Percentiles rank a stretch among this genome's conserved stretches.
These are phyloP conservation scores for Phengaris alcon DNA, from an alignment of 2,888 invertebrate genomes.

Conservation along the genomic window DNA sequence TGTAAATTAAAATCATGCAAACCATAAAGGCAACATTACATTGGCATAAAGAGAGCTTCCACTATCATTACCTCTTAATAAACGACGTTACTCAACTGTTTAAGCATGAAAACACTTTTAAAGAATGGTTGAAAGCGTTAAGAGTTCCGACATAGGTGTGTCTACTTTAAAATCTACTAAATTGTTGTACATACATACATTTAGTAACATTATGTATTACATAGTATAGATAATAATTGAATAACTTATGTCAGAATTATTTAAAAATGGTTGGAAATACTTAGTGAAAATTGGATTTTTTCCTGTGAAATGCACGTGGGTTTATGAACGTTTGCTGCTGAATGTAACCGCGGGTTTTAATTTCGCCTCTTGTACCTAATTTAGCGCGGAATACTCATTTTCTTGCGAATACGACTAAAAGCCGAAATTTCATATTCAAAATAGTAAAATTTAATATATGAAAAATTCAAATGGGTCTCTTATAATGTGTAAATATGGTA, in stretches of 20 bases:
- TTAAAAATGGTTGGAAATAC: too few relatives aligned
- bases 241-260: neutral
- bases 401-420: neutral
- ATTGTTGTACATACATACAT: too few relatives aligned
- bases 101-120: conserved; percentile 15
- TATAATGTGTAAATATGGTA: too few relatives aligned
- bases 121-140: conserved; percentile 11
- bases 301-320: conserved; percentile 8
- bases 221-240: too few relatives aligned
- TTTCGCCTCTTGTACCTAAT: conserved; percentile 33
- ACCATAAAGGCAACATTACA: conserved; percentile 22
- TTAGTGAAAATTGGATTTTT: neutral
- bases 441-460: neutral
- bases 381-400: conserved; percentile 27
- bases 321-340: conserved; percentile 25
- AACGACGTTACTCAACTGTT: neutral
- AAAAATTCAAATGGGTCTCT: neutral
- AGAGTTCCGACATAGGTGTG: neutral
- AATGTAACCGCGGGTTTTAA: conserved; percentile 35
- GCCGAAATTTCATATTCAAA: neutral
- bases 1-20: conserved; percentile 1
- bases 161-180: neutral
- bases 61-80: conserved; percentile 8
- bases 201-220: too few relatives aligned
- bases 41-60: conserved; percentile 2